A percentile compares a stretch with the other conserved stretches of the same genome.
Evolutionary conservation across 1,140 invertebrate genomes (phyloP).

Genomic region (Halictus rubicundus): DNA sequence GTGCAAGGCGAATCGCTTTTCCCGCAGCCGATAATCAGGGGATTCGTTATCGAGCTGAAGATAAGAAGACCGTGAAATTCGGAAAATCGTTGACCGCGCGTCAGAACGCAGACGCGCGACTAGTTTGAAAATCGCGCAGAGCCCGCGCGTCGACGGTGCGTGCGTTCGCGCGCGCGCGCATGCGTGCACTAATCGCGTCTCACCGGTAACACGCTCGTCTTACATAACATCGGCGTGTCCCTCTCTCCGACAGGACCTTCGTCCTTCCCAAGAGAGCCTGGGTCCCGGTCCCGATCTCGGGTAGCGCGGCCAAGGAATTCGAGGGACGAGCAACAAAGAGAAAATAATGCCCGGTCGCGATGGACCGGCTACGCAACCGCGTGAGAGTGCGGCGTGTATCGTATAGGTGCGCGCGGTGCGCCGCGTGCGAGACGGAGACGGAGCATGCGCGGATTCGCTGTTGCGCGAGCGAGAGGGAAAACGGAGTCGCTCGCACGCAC

Average conservation of each 20-base stretch:
- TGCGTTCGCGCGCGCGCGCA: background rate
- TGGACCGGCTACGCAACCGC: slow-evolving; percentile 12
- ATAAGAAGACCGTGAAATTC: too few species aligned
- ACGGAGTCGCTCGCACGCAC: slow-evolving; percentile 6
- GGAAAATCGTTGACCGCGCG: background rate
- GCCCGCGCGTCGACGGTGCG: too few species aligned
- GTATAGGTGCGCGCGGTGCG: background rate
- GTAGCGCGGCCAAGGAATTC: slow-evolving; percentile 48
- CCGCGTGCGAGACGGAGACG: background rate
- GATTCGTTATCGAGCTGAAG: too few species aligned
- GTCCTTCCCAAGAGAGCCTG: slow-evolving; percentile 25
- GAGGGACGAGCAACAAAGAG: slow-evolving; percentile 45
- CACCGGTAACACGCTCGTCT: slow-evolving; percentile 39
- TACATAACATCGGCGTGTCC: slow-evolving; percentile 48
- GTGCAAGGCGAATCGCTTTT: too few species aligned
- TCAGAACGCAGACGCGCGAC: background rate
- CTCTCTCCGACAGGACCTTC: slow-evolving; percentile 44
- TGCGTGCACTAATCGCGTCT: slow-evolving; percentile 27
- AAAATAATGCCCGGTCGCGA: slow-evolving; percentile 31
- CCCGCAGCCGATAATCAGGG: too few species aligned
- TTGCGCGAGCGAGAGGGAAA: slow-evolving; percentile 14
- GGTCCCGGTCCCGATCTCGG: slow-evolving; percentile 31
- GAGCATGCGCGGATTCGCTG: slow-evolving; percentile 5
- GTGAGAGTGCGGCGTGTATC: too few species aligned
- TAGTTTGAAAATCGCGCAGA: too few species aligned